Base-by-base conservation (phyloP, 2,888 invertebrate species). In the Diarsia brunnea region DNA sequence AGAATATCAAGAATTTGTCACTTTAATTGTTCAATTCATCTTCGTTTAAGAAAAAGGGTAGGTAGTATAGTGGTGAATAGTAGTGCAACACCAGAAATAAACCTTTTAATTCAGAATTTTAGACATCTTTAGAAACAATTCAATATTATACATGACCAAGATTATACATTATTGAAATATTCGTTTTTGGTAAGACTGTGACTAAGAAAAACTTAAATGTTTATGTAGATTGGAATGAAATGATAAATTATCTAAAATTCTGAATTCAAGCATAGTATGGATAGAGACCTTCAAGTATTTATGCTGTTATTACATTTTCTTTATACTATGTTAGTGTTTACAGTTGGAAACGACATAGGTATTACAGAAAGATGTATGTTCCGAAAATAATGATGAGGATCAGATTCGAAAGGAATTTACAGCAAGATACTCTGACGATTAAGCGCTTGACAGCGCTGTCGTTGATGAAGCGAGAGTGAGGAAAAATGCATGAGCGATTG, bases 241-340 rank as follows among this genome's bases (percentile, higher is more conserved):
- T 27, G 1, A n/a, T 38, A 3, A 31, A n/a, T 24, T 38, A 45
- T 49, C 24, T n/a, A 82, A 51, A 61, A 78, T 78, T 82, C 77
- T 78, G 64, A 75, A 75, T 83, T 31, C 11, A 63, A 49, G 31
- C 55, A 77, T 31, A 78, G 83, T 82, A 82, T 82, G 82, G 82
- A 82, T 82, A 85, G 82, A 69, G 82, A 82, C 78, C 61, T 70
- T 31, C 14, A 24, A 63, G 49, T 61, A 63, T 31, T 45, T 55
- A 66, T 49, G 14, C 58, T 31, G 31, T 27, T 24, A 51, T 51
- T 4, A 63, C n/a, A 38, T 38, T 61, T 38, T n/a, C n/a, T 63
- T 43, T 7, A 61, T 8, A 14, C 3, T 21, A 21, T 61, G 38
- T 53, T 64, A 79, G 61, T 82, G 21, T 67, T 70, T 70, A 79